Percentiles rank a stretch among this genome's conserved stretches.
Evolutionary conservation across 2,113 vertebrate species (phyloP).

Genomic region (Aphyosemion australe): DNA sequence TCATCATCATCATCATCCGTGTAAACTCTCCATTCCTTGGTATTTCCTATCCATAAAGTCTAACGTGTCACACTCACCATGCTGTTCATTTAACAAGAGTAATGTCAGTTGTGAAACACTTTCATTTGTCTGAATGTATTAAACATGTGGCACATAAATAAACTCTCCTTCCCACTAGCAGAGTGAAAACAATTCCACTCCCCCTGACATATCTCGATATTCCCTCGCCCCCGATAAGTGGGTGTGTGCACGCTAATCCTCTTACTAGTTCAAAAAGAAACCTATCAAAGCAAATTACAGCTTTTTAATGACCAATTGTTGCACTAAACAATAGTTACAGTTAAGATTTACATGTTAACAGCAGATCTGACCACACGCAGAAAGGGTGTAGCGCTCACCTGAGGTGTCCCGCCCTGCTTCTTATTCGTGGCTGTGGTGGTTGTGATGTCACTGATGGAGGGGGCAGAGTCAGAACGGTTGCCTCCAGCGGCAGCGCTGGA

Average conservation of each 20-base stretch:
- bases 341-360: constrained; percentile 12
- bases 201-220: constrained; percentile 22
- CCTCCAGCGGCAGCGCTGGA: constrained; percentile 95
- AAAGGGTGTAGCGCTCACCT: constrained; percentile 65
- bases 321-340: constrained; percentile 7
- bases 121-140: neutral
- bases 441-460: constrained; percentile 94
- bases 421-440: constrained; percentile 95
- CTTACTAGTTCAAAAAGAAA: constrained; percentile 35
- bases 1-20: too few relatives aligned
- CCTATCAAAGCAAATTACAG: constrained; percentile 44
- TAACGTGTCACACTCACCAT: neutral
- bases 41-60: neutral
- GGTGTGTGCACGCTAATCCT: constrained; percentile 40
- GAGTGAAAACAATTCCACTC: constrained; percentile 34
- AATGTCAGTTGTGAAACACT: constrained; percentile 2
- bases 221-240: constrained; percentile 29
- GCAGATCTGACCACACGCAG: constrained; percentile 18
- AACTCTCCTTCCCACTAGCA: neutral
- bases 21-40: neutral
- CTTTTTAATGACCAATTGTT: constrained; percentile 47
- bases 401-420: constrained; percentile 85
- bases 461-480: constrained; percentile 96
- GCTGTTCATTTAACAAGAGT: constrained; percentile 5
- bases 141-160: constrained; percentile 13